Percentiles rank a stretch among this genome's conserved stretches.
Evolutionary conservation across 2,888 invertebrate genomes (phyloP).

Genomic region (Ceriagrion tenellum): DNA sequence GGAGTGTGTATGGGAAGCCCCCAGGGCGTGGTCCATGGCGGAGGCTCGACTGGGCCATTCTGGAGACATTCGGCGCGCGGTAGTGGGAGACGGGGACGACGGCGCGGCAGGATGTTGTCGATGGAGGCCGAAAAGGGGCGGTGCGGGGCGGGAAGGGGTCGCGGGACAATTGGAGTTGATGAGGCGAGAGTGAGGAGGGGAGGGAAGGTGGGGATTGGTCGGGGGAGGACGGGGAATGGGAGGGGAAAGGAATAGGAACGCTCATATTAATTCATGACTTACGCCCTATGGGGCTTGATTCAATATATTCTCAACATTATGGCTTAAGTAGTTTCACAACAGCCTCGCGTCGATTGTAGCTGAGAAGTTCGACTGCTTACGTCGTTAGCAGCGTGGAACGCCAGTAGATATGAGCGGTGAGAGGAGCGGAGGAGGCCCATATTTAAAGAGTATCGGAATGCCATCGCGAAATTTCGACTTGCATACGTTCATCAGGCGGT

Average conservation of each 20-base stretch:
- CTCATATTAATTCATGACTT: not conserved
- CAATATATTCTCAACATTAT: conserved; percentile 2
- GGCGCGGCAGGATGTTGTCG: not conserved
- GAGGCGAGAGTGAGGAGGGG: not conserved
- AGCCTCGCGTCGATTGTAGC: not conserved
- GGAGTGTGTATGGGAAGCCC: too few species aligned
- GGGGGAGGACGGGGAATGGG: not conserved
- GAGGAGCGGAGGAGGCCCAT: not conserved
- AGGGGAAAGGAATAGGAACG: not conserved
- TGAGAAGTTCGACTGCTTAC: not conserved
- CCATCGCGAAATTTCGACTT: too few species aligned
- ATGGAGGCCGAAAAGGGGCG: not conserved
- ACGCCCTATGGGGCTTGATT: not conserved
- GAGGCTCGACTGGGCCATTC: too few species aligned
- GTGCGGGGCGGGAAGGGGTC: not conserved
- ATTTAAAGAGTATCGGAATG: not conserved
- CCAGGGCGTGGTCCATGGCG: too few species aligned
- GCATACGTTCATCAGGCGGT: too few species aligned
- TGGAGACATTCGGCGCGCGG: not conserved
- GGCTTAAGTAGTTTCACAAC: not conserved
- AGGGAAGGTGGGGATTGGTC: not conserved
- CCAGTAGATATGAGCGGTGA: not conserved
- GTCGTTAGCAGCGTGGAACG: not conserved
- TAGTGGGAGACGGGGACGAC: not conserved
- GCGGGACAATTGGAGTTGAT: conserved; percentile 28